Evolutionary conservation across 2,113 vertebrate genomes (phyloP), one percentile per base, ranked within the genome.

Genomic region (Oryzias javanicus): DNA sequence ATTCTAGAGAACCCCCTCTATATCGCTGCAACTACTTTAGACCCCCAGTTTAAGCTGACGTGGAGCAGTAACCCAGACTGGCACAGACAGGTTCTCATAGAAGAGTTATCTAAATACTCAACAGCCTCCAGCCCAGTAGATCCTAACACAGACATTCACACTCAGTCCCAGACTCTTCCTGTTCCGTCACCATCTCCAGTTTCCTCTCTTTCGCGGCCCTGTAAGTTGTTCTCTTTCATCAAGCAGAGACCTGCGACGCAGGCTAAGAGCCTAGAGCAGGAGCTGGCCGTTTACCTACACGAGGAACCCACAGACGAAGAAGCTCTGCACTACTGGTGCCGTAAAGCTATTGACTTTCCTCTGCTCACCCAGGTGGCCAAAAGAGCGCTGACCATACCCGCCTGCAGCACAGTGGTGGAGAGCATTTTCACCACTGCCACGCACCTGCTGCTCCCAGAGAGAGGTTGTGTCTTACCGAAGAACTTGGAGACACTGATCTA

Each of bases 1-100:
- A 84, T 93, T 45, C 77, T 92, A 61, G 89, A 92, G 42, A 90
- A 92, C 62, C 90, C 92, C 8, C 87, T 93, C 45, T 91, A 91
- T 66, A 73, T 93, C 55, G 89, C 87, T 10, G 92, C 90, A 67
- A 91, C 92, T 58, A 90, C 89, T 6, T 67, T 93, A 70, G 92
- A 93, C 73, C 92, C 92, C 12, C 92, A 93, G 85, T 93, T 93
- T 69, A 93, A 93, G 67, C 90, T 93, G n/a, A 89, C 92, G 2
- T 93, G 92, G 92, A 93, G 92, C 87, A 92, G 87, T 63, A 89
- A 89, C 75, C 83, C 85, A 0, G 92, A 92, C 52, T 91, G 90
- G 90, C 92, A 93, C 79, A 86, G 78, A 74, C 90, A 93, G 65
- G 85, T 92, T 49, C 60, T 93, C 25, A 62, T 91, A 57, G 87